Evolutionary conservation across 2,888 invertebrate species (phyloP).

Genomic region (Thera britannica): DNA sequence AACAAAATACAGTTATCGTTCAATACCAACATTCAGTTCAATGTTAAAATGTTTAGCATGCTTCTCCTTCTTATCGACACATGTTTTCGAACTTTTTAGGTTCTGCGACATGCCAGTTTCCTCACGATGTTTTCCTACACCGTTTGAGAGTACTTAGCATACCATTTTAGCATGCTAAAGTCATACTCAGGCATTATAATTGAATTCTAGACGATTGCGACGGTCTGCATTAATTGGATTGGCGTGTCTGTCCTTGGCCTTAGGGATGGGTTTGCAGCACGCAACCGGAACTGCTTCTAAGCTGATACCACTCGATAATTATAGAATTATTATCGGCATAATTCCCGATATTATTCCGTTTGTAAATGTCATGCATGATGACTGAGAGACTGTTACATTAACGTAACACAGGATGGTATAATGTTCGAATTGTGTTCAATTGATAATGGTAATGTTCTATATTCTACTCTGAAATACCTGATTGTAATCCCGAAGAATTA

Average conservation of each 20-base stretch:
- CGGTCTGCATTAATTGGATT: slow-evolving; percentile 58
- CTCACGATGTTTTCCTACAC: too few relatives aligned
- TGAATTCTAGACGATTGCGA: slow-evolving; percentile 49
- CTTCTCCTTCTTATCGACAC: neutral
- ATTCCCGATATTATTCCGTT: slow-evolving; percentile 19
- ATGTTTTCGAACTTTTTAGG: too few relatives aligned
- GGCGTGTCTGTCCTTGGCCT: slow-evolving; percentile 70
- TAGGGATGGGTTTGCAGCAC: slow-evolving; percentile 48
- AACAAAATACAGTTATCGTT: slow-evolving; percentile 18
- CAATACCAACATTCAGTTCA: slow-evolving; percentile 22
- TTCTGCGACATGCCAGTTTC: too few relatives aligned
- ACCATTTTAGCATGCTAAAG: slow-evolving; percentile 8
- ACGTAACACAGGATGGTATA: neutral
- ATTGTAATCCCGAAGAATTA: too few relatives aligned
- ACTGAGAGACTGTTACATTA: neutral
- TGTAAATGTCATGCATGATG: slow-evolving; percentile 12
- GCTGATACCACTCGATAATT: slow-evolving; percentile 20
- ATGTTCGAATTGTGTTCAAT: neutral
- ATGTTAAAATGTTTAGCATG: slow-evolving; percentile 22
- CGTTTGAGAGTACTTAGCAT: too few relatives aligned
- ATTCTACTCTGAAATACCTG: neutral
- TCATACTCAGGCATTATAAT: slow-evolving; percentile 18
- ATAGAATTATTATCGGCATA: slow-evolving; percentile 15
- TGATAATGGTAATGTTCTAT: neutral
- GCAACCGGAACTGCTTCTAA: slow-evolving; percentile 35